Percentiles rank a stretch among this genome's conserved stretches.
Conservation (phyloP, 2,888 invertebrate species). For the Noctua janthina region DNA sequence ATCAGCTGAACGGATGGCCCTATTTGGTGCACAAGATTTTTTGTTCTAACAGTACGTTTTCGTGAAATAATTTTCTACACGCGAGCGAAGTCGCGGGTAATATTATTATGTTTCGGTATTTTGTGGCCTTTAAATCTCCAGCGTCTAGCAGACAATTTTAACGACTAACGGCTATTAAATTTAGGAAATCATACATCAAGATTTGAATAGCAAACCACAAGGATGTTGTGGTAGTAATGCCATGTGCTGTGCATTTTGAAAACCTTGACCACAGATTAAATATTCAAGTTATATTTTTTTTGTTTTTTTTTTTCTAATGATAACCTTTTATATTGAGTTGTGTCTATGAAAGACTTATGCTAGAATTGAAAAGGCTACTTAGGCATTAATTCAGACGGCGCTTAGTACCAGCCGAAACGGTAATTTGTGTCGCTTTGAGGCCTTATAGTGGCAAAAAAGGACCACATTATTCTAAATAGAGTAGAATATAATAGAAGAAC, state of each 20-base stretch:
- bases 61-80: neutral
- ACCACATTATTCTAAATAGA: too few relatives aligned
- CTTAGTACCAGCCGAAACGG: neutral
- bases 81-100: neutral
- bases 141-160: conserved; percentile 1
- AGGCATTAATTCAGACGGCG: neutral
- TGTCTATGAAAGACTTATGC: neutral
- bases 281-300: neutral
- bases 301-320: neutral
- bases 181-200: conserved; percentile 51
- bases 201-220: conserved; percentile 35
- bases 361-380: neutral
- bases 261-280: conserved; percentile 2
- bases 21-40: too few relatives aligned
- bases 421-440: neutral
- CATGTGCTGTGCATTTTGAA: neutral
- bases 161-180: conserved; percentile 17
- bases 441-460: too few relatives aligned
- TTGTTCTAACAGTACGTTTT: too few relatives aligned
- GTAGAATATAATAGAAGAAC: too few relatives aligned
- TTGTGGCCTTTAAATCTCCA: conserved; percentile 12
- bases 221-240: conserved; percentile 13
- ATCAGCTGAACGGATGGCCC: neutral
- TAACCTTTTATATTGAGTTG: neutral
- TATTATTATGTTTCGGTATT: neutral